Percentiles rank a stretch among this genome's conserved stretches.
Conservation (phyloP, 2,113 vertebrate genomes). For the Phodopus roborovskii region DNA sequence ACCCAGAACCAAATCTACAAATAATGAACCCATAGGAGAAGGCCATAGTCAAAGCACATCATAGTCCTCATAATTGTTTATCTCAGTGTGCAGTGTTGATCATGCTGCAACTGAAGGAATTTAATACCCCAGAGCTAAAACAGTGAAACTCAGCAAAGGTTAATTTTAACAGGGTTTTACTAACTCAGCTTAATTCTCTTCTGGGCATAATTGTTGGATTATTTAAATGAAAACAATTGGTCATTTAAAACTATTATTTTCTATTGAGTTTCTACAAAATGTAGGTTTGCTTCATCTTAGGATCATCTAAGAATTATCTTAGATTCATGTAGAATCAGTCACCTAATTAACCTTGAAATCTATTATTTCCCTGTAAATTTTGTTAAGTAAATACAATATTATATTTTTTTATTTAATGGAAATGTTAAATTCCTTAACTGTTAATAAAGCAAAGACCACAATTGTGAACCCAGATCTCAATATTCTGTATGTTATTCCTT, state of each 20-base stretch:
- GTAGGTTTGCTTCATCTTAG: background rate
- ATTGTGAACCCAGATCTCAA: background rate
- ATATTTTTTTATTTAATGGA: background rate
- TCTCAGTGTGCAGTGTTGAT: background rate
- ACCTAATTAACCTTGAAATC: background rate
- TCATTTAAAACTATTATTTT: background rate
- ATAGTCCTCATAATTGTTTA: background rate
- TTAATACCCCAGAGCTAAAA: background rate
- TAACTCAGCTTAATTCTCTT: background rate
- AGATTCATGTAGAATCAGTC: background rate
- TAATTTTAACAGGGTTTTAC: background rate
- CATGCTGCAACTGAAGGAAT: background rate
- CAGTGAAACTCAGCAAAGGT: background rate
- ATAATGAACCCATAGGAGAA: accelerated
- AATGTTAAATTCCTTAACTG: background rate
- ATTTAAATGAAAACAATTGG: background rate
- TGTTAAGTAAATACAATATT: background rate
- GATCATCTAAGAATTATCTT: too few relatives aligned
- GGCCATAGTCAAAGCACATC: background rate
- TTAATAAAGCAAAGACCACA: background rate
- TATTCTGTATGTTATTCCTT: background rate
- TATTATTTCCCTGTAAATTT: too few relatives aligned
- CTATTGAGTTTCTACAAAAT: background rate
- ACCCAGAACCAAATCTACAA: background rate
- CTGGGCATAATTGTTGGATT: accelerated